These are phyloP conservation scores for Cisticola juncidis DNA, from an alignment of 2,113 vertebrate genomes.

Conservation along the genomic window DNA sequence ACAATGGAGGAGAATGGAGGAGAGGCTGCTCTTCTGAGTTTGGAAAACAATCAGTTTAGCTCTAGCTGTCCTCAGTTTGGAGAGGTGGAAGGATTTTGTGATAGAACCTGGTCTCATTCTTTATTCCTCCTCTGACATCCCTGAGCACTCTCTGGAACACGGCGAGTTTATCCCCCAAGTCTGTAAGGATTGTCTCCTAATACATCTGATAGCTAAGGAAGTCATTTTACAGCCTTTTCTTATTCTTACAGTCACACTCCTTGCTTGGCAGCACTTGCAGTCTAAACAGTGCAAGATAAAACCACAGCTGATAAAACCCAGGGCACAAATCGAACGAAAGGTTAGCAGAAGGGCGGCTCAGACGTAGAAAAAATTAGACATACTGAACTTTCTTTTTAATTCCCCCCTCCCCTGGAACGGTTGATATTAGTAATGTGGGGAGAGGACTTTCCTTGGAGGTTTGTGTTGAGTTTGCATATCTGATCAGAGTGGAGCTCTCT, in stretches of 20 bases:
- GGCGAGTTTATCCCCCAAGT: neutral
- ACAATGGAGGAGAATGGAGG: neutral
- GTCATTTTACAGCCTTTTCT: neutral
- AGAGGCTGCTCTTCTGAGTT: neutral
- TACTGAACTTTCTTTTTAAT: neutral
- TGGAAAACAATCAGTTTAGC: neutral
- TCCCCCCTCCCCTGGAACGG: neutral
- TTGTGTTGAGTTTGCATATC: neutral
- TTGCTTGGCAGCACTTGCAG: neutral
- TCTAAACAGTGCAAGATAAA: constrained; percentile 25
- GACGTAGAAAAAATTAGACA: neutral
- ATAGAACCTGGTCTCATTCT: neutral
- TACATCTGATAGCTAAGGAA: neutral
- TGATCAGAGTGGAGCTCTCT: neutral
- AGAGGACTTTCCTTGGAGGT: neutral
- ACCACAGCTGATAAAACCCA: neutral
- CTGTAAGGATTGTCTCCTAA: neutral
- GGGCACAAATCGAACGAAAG: neutral
- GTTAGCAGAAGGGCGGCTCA: neutral
- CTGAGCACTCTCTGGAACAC: neutral
- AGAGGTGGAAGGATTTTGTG: neutral
- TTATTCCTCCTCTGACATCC: neutral
- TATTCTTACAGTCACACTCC: neutral
- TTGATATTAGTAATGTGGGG: neutral
- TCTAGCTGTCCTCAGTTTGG: neutral